These are phyloP conservation scores for Falco cherrug DNA, from an alignment of 2,797 vertebrate genomes.

Conservation along the genomic window DNA sequence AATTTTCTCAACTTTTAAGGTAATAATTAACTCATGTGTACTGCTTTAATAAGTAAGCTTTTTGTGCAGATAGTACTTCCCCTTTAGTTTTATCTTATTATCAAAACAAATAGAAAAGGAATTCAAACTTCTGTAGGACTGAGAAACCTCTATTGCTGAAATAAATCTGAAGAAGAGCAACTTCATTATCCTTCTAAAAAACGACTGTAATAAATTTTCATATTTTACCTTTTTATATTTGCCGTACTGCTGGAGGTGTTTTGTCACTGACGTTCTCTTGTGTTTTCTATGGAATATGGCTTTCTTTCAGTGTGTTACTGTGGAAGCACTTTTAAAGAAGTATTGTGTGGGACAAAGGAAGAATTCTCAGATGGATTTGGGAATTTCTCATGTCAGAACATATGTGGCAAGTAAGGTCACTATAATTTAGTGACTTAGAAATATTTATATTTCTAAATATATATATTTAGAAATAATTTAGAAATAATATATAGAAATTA, in stretches of 20 bases:
- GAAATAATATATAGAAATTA: no score
- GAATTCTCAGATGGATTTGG: conserved; percentile 86
- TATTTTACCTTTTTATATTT: neutral
- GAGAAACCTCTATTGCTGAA: neutral
- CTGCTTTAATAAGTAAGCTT: neutral
- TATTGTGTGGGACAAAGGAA: conserved; percentile 87
- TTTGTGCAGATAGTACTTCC: neutral
- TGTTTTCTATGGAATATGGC: conserved; percentile 17
- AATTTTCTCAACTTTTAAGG: neutral
- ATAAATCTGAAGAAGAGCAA: neutral
- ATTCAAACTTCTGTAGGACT: neutral
- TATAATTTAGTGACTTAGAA: neutral
- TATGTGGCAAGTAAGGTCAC: conserved; percentile 89
- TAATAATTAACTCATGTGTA: neutral
- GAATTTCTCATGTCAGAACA: conserved; percentile 89
- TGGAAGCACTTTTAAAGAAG: conserved; percentile 82
- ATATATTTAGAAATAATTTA: no score
- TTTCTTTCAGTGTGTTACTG: conserved; percentile 89
- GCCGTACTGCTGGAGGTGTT: neutral
- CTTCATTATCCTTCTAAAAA: neutral
- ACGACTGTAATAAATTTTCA: neutral
- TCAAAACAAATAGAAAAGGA: neutral
- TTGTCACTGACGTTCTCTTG: neutral
- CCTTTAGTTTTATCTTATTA: neutral
- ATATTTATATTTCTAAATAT: no score